These are phyloP conservation scores for Aeoliscus strigatus DNA, from an alignment of 2,797 vertebrate species.

Conservation along the genomic window DNA sequence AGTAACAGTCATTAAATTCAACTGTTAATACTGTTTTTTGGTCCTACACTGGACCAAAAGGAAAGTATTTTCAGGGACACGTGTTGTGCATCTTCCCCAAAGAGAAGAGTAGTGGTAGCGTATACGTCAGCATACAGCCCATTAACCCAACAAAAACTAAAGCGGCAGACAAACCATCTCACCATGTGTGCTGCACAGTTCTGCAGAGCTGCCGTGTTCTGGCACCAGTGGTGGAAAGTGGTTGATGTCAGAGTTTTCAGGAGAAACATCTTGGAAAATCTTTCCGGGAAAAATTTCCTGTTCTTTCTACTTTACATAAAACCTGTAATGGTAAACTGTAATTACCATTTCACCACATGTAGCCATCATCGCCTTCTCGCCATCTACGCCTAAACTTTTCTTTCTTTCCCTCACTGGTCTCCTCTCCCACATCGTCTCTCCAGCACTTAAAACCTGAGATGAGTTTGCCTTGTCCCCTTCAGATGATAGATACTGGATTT, in stretches of 20 bases:
- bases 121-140: not conserved
- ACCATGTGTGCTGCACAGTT: not conserved
- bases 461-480: constrained; percentile 3
- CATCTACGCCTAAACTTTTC: not conserved
- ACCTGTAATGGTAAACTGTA: constrained; percentile 11
- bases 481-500: constrained; percentile 91
- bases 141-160: not conserved
- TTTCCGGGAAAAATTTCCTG: too few relatives aligned
- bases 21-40: too few relatives aligned
- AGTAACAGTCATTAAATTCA: not conserved
- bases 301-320: constrained; percentile 23
- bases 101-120: too few relatives aligned
- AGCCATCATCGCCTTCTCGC: constrained; percentile 3
- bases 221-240: constrained; percentile 42
- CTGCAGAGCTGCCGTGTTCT: constrained; percentile 10
- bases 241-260: constrained; percentile 7
- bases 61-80: too few relatives aligned
- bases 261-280: constrained; percentile 40
- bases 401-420: constrained; percentile 3
- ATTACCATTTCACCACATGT: constrained; percentile 12
- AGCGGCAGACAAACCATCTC: not conserved
- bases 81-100: constrained; percentile 1
- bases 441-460: not conserved
- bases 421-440: not conserved
- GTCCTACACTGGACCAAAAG: too few relatives aligned